phyloP scores from a whole-genome alignment of 2,113 vertebrate genomes.

The Lipotes vexillifer region DNA sequence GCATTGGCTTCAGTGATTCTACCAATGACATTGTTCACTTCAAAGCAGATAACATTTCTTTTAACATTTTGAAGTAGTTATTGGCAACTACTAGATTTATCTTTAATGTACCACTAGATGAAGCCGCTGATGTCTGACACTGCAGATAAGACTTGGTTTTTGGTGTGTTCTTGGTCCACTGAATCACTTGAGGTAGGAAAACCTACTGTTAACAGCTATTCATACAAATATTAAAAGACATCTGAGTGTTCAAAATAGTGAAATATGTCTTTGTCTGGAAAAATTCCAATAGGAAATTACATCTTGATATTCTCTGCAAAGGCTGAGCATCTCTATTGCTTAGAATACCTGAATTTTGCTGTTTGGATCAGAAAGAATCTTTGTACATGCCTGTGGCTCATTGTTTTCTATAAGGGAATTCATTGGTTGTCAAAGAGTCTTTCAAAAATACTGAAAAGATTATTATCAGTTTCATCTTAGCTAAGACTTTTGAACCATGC shows the following conservation, averaged over 20 bases:
- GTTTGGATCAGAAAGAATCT: not conserved
- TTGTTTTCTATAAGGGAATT: not conserved
- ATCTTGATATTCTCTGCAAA: not conserved
- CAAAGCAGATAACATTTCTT: not conserved
- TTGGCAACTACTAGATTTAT: not conserved
- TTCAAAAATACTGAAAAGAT: not conserved
- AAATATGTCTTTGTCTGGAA: not conserved
- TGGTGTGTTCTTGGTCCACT: not conserved
- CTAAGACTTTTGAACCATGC: not conserved
- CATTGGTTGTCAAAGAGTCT: not conserved
- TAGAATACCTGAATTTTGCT: not conserved
- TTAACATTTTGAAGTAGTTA: not conserved
- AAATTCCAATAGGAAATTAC: not conserved
- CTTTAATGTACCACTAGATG: not conserved
- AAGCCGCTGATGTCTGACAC: not conserved
- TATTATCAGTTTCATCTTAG: not conserved
- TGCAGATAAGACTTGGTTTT: not conserved
- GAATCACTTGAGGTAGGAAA: not conserved
- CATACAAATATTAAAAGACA: not conserved
- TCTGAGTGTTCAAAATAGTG: not conserved
- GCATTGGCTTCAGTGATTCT: not conserved
- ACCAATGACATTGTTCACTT: not conserved
- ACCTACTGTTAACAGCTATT: not conserved
- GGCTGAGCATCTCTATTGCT: not conserved
- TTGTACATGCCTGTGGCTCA: not conserved